phyloP scores from a whole-genome alignment of 37 sponge, comb jelly and placozoan genomes.

The Lycopodina hypogea region DNA sequence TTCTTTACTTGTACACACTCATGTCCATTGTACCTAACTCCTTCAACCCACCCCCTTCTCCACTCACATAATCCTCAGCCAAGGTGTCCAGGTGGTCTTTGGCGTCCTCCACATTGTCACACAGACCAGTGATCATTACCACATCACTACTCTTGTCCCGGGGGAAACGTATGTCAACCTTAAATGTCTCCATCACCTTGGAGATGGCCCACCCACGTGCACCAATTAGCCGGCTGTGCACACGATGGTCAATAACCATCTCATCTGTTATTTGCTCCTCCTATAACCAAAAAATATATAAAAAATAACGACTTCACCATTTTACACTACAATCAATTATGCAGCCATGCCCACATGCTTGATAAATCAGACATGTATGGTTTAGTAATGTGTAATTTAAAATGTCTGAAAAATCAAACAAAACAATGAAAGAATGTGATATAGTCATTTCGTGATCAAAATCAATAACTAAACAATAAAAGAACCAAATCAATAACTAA shows the following conservation, averaged over 20 bases:
- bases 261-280: conserved; percentile 79
- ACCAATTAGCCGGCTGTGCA: conserved; percentile 87
- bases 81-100: conserved; percentile 76
- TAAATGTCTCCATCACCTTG: conserved; percentile 86
- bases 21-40: no score
- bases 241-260: conserved; percentile 73
- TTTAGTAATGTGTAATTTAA: no score
- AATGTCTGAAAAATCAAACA: no score
- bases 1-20: neutral
- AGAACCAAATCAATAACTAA: no score
- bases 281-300: conserved; percentile 8
- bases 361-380: no score
- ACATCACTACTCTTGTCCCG: conserved; percentile 59
- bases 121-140: conserved; percentile 73
- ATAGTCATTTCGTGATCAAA: no score
- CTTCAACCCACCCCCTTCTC: no score
- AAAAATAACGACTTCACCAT: conserved; percentile 1
- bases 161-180: conserved; percentile 82
- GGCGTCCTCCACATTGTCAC: conserved; percentile 86
- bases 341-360: no score
- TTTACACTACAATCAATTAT: no score
- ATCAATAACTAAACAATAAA: no score
- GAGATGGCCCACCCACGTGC: conserved; percentile 72
- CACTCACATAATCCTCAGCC: conserved; percentile 85
- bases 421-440: no score